Conservation (phyloP, 2,797 vertebrate genomes). For the Ctenosaura bakeri region DNA sequence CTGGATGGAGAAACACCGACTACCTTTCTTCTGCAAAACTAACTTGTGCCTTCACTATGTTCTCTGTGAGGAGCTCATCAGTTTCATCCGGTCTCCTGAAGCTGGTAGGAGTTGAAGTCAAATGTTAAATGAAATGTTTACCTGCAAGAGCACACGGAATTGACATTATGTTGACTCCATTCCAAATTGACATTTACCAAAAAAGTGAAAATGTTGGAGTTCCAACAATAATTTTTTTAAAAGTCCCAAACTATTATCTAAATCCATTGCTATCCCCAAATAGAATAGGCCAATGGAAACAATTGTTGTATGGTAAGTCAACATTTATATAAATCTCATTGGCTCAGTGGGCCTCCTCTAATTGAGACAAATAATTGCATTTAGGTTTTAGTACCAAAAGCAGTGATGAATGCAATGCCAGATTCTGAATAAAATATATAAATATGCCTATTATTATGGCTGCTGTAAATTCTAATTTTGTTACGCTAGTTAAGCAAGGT, state of each 20-base stretch:
- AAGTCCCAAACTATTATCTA: too few species aligned
- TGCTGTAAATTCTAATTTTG: not conserved
- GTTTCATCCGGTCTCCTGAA: slow-evolving; percentile 76
- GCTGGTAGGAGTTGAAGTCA: slow-evolving; percentile 78
- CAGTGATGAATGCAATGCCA: not conserved
- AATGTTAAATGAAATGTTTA: not conserved
- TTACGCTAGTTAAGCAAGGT: not conserved
- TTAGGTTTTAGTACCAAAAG: not conserved
- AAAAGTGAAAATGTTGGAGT: not conserved
- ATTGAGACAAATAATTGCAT: too few species aligned
- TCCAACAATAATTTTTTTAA: too few species aligned
- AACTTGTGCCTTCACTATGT: slow-evolving; percentile 80
- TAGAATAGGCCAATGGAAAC: too few species aligned
- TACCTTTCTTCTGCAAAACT: slow-evolving; percentile 83
- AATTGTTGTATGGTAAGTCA: too few species aligned
- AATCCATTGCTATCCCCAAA: too few species aligned
- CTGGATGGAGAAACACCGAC: slow-evolving; percentile 79
- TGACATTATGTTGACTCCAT: slow-evolving; percentile 26
- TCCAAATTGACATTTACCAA: not conserved
- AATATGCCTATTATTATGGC: not conserved
- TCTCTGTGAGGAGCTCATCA: slow-evolving; percentile 81
- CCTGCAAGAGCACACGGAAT: not conserved
- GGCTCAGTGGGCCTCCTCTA: too few species aligned
- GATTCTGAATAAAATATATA: not conserved
- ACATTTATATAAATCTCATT: too few species aligned